Base-by-base conservation (phyloP, 2,888 invertebrate genomes). In the Eristalis pertinax region DNA sequence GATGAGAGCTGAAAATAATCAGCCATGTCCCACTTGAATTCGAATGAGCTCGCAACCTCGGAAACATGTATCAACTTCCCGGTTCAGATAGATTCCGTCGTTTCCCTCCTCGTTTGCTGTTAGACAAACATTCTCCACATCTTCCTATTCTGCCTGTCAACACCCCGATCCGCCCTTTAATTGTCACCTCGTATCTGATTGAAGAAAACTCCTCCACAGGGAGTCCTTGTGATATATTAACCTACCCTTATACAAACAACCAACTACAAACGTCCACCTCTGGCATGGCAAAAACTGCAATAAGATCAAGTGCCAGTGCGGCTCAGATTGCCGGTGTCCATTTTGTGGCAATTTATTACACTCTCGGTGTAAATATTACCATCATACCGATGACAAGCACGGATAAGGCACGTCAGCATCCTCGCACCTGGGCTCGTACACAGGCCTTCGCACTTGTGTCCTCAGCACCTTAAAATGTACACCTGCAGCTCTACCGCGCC, bases 391-490 rank as follows among this genome's bases (percentile, higher is more conserved):
- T 86, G 77, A 63, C 74, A 62, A 82, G 75, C 73, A 67, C 77
- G 13, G 64, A 86, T 86, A 86, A 85, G 82, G 82, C 78, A 86
- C 85, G 82, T 86, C 82, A 74, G 62, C 82, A 64, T 70, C 82
- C 64, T 64, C 74, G n/a, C 60, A 60, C 26, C 60, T 60, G 13
- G 15, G 15, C 41, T 15, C 26, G 26, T 68, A 72, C 60, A 29
- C 50, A 70, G 13, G 65, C 60, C 22, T 7, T 4, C 26, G 26
- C 26, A 26, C 26, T 26, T 1, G 26, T 4, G 4, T n/a, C 26
- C 22, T 24, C 22, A 10, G 58, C 3, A 11, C 26, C 13, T 26
- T 22, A 24, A 24, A 15, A 15, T 13, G n/a, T n/a, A n/a, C n/a
- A n/a, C n/a, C n/a, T n/a, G n/a, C n/a, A n/a, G n/a, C n/a, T n/a